phyloP scores from a whole-genome alignment of 2,113 vertebrate species.

The Procavia capensis region DNA sequence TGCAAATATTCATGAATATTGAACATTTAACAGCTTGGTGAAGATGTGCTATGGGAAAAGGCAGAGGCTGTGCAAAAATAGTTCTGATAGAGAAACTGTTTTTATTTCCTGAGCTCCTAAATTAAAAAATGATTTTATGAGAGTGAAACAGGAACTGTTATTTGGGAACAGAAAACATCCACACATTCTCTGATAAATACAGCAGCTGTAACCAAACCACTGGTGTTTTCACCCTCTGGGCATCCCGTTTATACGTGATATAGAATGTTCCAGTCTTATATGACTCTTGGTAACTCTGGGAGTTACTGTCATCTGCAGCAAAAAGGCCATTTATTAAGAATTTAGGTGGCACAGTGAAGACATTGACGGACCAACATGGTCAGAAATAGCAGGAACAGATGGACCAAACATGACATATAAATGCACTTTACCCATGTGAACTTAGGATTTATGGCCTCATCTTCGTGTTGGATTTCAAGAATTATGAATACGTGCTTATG shows the following conservation, averaged over 20 bases:
- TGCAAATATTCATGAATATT: constrained; percentile 54
- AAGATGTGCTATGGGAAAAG: constrained; percentile 1
- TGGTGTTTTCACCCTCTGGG: background rate
- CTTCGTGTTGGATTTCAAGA: background rate
- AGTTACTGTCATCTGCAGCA: background rate
- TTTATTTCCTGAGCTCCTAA: constrained; percentile 40
- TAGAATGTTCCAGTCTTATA: background rate
- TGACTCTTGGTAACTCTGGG: background rate
- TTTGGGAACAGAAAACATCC: background rate
- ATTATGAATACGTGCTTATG: background rate
- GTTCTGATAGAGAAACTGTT: constrained; percentile 21
- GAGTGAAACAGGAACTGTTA: constrained; percentile 10
- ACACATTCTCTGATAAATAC: background rate
- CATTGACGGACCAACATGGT: background rate
- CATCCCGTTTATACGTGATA: background rate
- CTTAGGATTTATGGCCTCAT: background rate
- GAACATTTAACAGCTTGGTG: constrained; percentile 19
- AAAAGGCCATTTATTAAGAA: background rate
- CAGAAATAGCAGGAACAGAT: background rate
- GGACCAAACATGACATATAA: background rate
- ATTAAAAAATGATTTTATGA: constrained; percentile 52
- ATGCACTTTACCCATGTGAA: background rate
- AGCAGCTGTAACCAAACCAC: background rate
- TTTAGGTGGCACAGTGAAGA: background rate
- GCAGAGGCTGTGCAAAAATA: constrained; percentile 1